phyloP scores from a whole-genome alignment of 2,888 invertebrate species.

The Phyto melanocephala region DNA sequence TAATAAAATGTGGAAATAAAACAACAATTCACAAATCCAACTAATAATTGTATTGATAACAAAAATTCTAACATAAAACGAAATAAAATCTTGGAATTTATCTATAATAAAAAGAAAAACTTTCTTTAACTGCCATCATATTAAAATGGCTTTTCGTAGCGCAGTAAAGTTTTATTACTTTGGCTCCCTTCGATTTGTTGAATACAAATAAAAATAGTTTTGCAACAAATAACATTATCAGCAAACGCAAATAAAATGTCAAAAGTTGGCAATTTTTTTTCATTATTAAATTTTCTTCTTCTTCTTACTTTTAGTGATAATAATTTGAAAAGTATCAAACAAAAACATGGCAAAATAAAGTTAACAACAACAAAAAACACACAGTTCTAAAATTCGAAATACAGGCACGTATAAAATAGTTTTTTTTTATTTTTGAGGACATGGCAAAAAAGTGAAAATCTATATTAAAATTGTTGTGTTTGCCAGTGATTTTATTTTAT shows the following conservation, averaged over 20 bases:
- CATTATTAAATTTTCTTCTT: too few species aligned
- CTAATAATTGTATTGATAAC: background rate
- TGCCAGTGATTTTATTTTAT: background rate
- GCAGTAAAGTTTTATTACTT: slow-evolving; percentile 19
- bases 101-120: background rate
- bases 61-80: background rate
- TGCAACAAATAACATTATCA: slow-evolving; percentile 31
- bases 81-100: background rate
- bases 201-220: background rate
- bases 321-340: slow-evolving; percentile 38
- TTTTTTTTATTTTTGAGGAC: background rate
- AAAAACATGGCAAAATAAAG: slow-evolving; percentile 9
- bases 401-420: slow-evolving; percentile 21
- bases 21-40: background rate
- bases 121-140: background rate
- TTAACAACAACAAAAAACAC: slow-evolving; percentile 1
- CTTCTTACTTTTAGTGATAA: slow-evolving; percentile 34
- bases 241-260: slow-evolving; percentile 42
- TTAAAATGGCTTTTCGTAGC: background rate
- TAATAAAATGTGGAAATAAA: slow-evolving; percentile 14
- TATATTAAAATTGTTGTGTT: background rate
- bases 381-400: slow-evolving; percentile 7
- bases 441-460: slow-evolving; percentile 13
- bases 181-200: background rate
- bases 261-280: slow-evolving; percentile 42